These are phyloP conservation scores for Chiridota heheva DNA, from an alignment of 35 echinoderm and acorn worm species.

Conservation along the genomic window DNA sequence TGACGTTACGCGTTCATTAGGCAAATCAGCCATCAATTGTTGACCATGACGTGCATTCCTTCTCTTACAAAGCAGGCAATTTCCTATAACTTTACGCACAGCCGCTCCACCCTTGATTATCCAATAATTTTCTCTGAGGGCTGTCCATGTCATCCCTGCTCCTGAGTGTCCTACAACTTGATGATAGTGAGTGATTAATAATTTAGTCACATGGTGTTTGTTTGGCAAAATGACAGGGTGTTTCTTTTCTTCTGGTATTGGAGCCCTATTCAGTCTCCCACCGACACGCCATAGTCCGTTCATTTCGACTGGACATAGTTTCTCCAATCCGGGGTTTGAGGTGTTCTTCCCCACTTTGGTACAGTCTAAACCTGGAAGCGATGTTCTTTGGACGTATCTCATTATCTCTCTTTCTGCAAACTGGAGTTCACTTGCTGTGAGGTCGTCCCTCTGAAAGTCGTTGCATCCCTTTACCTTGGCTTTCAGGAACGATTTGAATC, in stretches of 20 bases:
- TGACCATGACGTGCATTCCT: constrained; percentile 15
- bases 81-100: constrained; percentile 59
- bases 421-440: constrained; percentile 18
- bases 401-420: constrained; percentile 19
- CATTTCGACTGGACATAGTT: constrained; percentile 10
- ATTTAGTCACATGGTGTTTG: not conserved
- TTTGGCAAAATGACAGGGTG: constrained; percentile 52
- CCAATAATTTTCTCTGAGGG: constrained; percentile 39
- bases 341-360: not conserved
- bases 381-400: constrained; percentile 1
- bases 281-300: constrained; percentile 41
- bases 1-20: constrained; percentile 23
- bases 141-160: constrained; percentile 33
- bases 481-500: not conserved
- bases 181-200: constrained; percentile 29
- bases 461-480: not conserved
- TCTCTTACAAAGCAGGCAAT: constrained; percentile 53
- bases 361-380: not conserved
- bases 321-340: not conserved
- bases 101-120: constrained; percentile 46
- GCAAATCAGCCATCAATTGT: constrained; percentile 53
- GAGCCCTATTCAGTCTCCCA: constrained; percentile 27
- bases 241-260: constrained; percentile 16
- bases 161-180: constrained; percentile 14
- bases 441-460: not conserved